Evolutionary conservation across 1,140 invertebrate species (phyloP).

Genomic region (Acromyrmex charruanus): DNA sequence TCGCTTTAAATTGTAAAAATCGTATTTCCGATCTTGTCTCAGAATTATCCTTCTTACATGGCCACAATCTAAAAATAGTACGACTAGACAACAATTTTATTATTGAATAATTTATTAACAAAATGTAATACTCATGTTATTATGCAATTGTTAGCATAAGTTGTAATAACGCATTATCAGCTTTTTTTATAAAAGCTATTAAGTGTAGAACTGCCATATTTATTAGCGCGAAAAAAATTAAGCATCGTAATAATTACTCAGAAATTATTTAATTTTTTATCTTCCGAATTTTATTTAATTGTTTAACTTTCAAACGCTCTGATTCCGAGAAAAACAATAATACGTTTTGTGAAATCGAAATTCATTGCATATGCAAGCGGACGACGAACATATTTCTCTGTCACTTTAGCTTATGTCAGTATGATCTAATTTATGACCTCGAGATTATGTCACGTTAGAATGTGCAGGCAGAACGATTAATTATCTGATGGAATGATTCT

Average conservation of each 20-base stretch:
- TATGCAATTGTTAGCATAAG: background rate
- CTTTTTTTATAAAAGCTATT: no score
- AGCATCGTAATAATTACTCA: background rate
- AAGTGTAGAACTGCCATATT: background rate
- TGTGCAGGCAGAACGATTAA: background rate
- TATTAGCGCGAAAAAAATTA: background rate
- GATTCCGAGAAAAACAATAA: background rate
- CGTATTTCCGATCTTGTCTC: background rate
- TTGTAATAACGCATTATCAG: background rate
- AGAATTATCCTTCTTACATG: background rate
- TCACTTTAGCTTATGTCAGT: slow-evolving; percentile 14
- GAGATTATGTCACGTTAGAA: slow-evolving; percentile 25
- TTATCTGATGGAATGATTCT: slow-evolving; percentile 9
- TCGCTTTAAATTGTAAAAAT: background rate
- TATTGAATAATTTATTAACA: background rate
- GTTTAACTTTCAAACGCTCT: background rate
- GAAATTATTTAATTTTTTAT: background rate
- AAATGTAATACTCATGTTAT: background rate
- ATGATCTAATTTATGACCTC: slow-evolving; percentile 15
- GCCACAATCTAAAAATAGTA: background rate
- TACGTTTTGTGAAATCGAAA: slow-evolving; percentile 17
- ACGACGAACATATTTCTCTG: slow-evolving; percentile 22
- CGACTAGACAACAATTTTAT: background rate
- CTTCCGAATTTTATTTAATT: background rate
- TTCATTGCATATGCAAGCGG: slow-evolving; percentile 5